phyloP scores from a whole-genome alignment of 2,797 vertebrate genomes.

The Pygocentrus nattereri region DNA sequence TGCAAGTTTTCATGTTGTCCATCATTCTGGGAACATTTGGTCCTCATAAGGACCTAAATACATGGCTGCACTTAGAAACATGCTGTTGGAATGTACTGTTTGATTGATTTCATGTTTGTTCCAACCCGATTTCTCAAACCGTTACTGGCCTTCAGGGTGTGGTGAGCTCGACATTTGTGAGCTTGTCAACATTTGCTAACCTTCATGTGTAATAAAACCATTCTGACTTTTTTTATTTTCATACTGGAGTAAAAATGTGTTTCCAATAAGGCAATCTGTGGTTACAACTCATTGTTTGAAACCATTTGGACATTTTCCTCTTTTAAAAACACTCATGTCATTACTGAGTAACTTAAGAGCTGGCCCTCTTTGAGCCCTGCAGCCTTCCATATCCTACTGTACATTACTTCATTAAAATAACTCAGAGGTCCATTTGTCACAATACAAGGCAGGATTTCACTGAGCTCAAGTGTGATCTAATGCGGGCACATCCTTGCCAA shows the following conservation, averaged over 20 bases:
- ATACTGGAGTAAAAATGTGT: constrained; percentile 4
- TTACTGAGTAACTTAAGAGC: background rate
- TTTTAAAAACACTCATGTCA: constrained; percentile 1
- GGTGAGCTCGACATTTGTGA: background rate
- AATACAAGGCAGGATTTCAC: background rate
- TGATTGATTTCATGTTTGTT: constrained; percentile 1
- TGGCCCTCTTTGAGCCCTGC: background rate
- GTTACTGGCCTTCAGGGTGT: background rate
- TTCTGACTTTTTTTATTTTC: background rate
- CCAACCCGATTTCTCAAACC: background rate
- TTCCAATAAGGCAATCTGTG: background rate
- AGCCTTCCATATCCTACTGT: constrained; percentile 3
- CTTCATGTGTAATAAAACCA: background rate
- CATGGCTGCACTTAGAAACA: background rate
- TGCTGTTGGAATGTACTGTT: background rate
- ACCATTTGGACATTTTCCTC: background rate
- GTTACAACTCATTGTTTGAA: background rate
- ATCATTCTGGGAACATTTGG: background rate
- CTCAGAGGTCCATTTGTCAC: constrained; percentile 5
- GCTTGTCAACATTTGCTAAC: background rate
- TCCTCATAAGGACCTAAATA: background rate
- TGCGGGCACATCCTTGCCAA: background rate
- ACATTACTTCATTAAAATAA: constrained; percentile 28
- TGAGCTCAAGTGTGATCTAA: constrained; percentile 18
- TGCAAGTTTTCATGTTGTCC: background rate